phyloP scores from a whole-genome alignment of 1,140 invertebrate species.

The Papilio polytes region DNA sequence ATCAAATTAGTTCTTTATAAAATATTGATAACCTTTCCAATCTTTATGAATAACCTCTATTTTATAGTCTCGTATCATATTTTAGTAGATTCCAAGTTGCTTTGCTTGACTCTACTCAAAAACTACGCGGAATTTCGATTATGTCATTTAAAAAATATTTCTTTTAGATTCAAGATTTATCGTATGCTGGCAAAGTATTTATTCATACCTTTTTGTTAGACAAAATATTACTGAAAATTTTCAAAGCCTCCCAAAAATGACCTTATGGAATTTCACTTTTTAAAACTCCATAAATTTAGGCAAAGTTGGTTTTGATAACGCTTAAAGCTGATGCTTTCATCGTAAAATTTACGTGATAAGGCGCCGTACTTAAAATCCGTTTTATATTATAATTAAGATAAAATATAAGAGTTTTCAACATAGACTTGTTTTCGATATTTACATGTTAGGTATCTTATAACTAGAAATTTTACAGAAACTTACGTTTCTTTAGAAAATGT shows the following conservation, averaged over 20 bases:
- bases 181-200: not conserved
- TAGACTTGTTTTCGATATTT: not conserved
- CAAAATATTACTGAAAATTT: too few species aligned
- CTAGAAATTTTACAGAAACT: not conserved
- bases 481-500: too few species aligned
- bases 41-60: not conserved
- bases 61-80: not conserved
- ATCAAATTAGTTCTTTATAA: not conserved
- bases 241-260: not conserved
- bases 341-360: conserved; percentile 33
- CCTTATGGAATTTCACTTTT: not conserved
- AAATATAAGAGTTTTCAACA: conserved; percentile 11
- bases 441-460: not conserved
- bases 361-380: conserved; percentile 1
- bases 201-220: too few species aligned
- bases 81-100: too few species aligned
- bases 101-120: too few species aligned
- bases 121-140: not conserved
- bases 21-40: not conserved
- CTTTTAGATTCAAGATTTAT: not conserved
- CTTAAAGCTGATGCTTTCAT: conserved; percentile 27
- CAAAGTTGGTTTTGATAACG: conserved; percentile 33
- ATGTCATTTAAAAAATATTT: not conserved
- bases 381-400: conserved; percentile 6
- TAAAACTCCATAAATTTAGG: not conserved